Conservation (phyloP, 53 echinoderm and acorn worm species). For the Echinarachnius parma region DNA sequence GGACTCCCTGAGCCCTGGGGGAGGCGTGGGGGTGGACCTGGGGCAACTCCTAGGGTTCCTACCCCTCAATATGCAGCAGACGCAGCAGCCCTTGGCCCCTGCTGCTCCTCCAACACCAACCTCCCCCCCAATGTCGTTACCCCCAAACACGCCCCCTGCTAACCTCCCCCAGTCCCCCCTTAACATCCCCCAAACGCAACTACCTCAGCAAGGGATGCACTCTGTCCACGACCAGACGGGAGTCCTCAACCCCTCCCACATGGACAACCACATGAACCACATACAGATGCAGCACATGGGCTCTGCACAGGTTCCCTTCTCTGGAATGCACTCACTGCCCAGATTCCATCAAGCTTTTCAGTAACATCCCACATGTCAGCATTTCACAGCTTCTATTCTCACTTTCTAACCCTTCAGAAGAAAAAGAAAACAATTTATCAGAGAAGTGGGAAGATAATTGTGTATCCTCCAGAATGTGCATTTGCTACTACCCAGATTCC, state of each 20-base stretch:
- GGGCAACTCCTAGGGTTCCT: constrained; percentile 85
- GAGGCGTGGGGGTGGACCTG: constrained; percentile 86
- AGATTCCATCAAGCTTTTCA: constrained; percentile 98
- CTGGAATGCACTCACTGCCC: constrained; percentile 79
- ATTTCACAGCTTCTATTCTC: too few relatives aligned
- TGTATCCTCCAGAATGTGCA: too few relatives aligned
- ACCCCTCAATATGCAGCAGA: constrained; percentile 63
- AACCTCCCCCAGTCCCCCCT: constrained; percentile 72
- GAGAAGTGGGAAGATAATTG: too few relatives aligned
- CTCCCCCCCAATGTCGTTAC: constrained; percentile 56
- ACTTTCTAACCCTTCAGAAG: too few relatives aligned
- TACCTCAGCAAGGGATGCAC: constrained; percentile 65
- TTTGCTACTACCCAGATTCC: neutral
- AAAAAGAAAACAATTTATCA: too few relatives aligned
- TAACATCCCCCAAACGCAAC: constrained; percentile 70
- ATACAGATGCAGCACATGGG: constrained; percentile 62
- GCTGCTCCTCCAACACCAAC: constrained; percentile 54
- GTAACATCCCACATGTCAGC: too few relatives aligned
- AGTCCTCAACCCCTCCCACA: constrained; percentile 43
- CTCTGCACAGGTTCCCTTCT: constrained; percentile 62
- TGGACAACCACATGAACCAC: constrained; percentile 64
- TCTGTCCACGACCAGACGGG: constrained; percentile 53
- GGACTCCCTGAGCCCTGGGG: constrained; percentile 64
- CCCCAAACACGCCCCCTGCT: constrained; percentile 61
- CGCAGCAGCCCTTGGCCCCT: constrained; percentile 53